A percentile compares a stretch with the other conserved stretches of the same genome.
Evolutionary conservation across 2,113 vertebrate species (phyloP).

Genomic region (Malaclemys terrapin): DNA sequence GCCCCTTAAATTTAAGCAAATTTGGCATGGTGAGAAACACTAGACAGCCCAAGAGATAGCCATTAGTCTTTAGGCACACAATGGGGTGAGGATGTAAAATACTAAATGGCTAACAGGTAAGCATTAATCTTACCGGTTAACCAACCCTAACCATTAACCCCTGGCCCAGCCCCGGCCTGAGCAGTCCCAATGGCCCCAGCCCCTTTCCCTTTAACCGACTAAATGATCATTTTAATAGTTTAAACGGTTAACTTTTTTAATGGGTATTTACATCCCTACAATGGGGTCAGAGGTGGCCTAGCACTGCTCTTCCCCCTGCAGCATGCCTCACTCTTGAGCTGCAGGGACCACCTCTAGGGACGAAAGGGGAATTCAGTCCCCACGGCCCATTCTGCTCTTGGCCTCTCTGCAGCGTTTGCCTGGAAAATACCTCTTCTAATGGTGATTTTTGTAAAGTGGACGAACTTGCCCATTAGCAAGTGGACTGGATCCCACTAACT

Average conservation of each 20-base stretch:
- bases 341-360: not conserved
- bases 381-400: not conserved
- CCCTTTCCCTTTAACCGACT: too few relatives aligned
- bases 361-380: too few relatives aligned
- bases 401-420: not conserved
- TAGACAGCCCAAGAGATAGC: accelerated
- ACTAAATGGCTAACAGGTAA: too few relatives aligned
- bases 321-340: not conserved
- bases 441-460: accelerated
- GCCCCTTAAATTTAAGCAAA: accelerated
- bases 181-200: too few relatives aligned
- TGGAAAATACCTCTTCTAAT: not conserved
- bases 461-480: accelerated
- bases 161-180: too few relatives aligned
- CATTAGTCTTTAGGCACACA: accelerated
- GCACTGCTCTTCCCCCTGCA: not conserved
- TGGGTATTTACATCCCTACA: too few relatives aligned
- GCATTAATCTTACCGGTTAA: too few relatives aligned
- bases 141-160: too few relatives aligned
- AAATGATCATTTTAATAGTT: too few relatives aligned
- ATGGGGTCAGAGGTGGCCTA: accelerated
- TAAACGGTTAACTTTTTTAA: too few relatives aligned
- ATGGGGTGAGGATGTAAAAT: accelerated
- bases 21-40: accelerated
- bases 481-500: not conserved